Base-by-base conservation (phyloP, 1,140 invertebrate species). In the Cotesia typhae region DNA sequence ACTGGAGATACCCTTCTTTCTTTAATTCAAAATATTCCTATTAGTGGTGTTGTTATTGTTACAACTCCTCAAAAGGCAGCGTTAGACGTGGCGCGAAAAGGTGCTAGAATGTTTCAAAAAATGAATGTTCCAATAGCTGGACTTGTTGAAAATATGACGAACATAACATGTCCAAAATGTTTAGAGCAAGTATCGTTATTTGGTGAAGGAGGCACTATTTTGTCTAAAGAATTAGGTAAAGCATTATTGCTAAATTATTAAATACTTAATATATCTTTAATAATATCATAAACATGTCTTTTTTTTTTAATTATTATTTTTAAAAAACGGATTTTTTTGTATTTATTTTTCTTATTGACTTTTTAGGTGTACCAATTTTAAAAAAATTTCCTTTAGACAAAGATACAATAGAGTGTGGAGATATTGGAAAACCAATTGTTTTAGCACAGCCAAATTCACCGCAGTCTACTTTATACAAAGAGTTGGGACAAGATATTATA, bases 1-100 rank as follows among this genome's bases (percentile, higher is more conserved):
- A 97, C 96, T 2, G 95, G 96, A 4, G 96, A 97, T 85, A 95
- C 94, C 1, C 94, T 96, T 81, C 85, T 97, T 4, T 95, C 95
- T 0, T 88, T 97, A 0, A 88, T 93, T 66, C 96, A 99, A 84
- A 96, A 94, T 84, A 87, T 96, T 52, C 93, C 94, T 10, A 91
- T 98, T 53, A 85, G 91, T 86, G 94, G 94, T 90, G 93, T 92
- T 5, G 75, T 97, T 5, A 85, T 97, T 37, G 93, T 97, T 0
- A 95, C 94, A 12, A 96, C 95, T 1, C 95, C 95, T 0, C 95
- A 97, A 83, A 90, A 90, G 67, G 92, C 94, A 4, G 92, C 95
- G 0, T 77, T 96, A 4, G 90, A 95, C 79, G 95, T 97, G 47
- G 93, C 94, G 0, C 88, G 90, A 73, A 89, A 94, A 81, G 94